A percentile compares a stretch with the other conserved stretches of the same genome.
These are phyloP conservation scores for Actinia tenebrosa DNA, from an alignment of 64 coral and sea anemone genomes.

Conservation along the genomic window DNA sequence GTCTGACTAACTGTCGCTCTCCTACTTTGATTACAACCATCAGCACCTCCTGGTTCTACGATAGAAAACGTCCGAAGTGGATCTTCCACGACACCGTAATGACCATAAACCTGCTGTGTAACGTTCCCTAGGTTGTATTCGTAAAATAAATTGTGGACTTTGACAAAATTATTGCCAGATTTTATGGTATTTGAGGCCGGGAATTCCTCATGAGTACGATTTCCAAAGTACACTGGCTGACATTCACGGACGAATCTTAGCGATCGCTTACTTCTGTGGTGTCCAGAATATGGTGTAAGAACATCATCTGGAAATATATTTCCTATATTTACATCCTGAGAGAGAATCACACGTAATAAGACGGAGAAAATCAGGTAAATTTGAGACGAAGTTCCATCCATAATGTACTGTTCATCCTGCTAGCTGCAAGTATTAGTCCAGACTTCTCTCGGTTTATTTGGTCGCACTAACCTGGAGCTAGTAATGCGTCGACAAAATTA, in stretches of 20 bases:
- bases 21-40: conserved; percentile 53
- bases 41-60: conserved; percentile 61
- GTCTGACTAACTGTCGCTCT: conserved; percentile 61
- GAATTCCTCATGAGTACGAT: conserved; percentile 63
- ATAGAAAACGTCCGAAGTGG: conserved; percentile 82
- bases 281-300: conserved; percentile 66
- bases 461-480: neutral
- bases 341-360: neutral
- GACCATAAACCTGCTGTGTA: conserved; percentile 69
- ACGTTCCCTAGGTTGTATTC: conserved; percentile 22
- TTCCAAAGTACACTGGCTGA: conserved; percentile 77
- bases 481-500: neutral
- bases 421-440: neutral
- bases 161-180: conserved; percentile 32
- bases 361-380: neutral
- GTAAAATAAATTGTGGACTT: conserved; percentile 65
- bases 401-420: neutral
- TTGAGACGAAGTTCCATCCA: neutral
- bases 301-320: conserved; percentile 66
- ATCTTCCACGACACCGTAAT: conserved; percentile 46
- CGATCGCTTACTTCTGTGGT: conserved; percentile 47
- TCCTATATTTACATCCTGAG: conserved; percentile 5
- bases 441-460: neutral
- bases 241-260: conserved; percentile 58
- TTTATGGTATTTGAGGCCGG: conserved; percentile 33